These are phyloP conservation scores for Oryzias dopingdopingensis DNA, from an alignment of 2,797 vertebrate species.

Conservation along the genomic window DNA sequence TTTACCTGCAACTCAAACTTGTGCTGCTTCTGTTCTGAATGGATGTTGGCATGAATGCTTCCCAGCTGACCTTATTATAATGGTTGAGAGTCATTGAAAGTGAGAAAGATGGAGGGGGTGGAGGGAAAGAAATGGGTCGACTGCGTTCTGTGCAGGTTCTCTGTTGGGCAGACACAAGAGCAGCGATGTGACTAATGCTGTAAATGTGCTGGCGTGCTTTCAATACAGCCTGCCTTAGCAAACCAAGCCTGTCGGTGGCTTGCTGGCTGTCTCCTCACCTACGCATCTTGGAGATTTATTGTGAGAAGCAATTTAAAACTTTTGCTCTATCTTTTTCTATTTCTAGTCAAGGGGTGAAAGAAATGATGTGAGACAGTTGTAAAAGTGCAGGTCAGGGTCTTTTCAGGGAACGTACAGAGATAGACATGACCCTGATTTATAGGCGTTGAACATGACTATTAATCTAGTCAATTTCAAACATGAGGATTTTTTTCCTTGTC, in stretches of 20 bases:
- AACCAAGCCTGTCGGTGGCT: constrained; percentile 37
- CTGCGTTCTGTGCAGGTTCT: constrained; percentile 54
- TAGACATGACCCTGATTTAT: not conserved
- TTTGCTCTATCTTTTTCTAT: constrained; percentile 54
- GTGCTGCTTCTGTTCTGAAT: constrained; percentile 39
- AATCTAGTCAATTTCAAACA: too few relatives aligned
- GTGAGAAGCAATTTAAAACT: constrained; percentile 59
- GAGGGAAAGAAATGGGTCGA: constrained; percentile 43
- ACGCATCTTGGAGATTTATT: constrained; percentile 38
- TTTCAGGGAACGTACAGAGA: not conserved
- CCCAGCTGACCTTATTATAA: constrained; percentile 75
- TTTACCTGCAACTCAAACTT: constrained; percentile 57
- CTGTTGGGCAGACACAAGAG: constrained; percentile 53
- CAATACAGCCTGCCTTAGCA: constrained; percentile 42
- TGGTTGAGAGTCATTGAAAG: constrained; percentile 41
- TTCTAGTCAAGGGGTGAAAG: constrained; percentile 20
- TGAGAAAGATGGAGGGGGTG: constrained; percentile 18
- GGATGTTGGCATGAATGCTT: constrained; percentile 62
- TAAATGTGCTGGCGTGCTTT: constrained; percentile 57
- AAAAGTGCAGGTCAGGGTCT: constrained; percentile 11
- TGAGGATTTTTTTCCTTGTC: too few relatives aligned
- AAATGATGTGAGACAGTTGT: constrained; percentile 7
- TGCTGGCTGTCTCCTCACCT: constrained; percentile 49
- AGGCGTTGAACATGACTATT: not conserved
- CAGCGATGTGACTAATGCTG: constrained; percentile 70